These are phyloP conservation scores for Girardia tigrina DNA, from an alignment of 2,888 invertebrate species.

Conservation along the genomic window DNA sequence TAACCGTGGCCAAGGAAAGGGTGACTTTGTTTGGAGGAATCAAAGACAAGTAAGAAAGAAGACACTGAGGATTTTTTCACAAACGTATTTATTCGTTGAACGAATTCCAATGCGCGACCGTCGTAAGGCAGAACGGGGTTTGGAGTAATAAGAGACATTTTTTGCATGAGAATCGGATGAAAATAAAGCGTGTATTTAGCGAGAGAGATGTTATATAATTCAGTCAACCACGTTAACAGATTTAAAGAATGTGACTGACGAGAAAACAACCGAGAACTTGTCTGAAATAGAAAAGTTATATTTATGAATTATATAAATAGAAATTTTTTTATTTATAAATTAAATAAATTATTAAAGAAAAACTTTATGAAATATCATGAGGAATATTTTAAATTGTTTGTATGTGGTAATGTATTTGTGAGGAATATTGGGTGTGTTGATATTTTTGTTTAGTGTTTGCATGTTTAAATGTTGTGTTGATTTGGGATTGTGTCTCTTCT, in stretches of 20 bases:
- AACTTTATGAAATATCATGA: too few species aligned
- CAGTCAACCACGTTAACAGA: background rate
- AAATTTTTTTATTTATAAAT: too few species aligned
- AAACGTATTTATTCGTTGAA: background rate
- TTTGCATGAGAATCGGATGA: background rate
- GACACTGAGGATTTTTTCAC: background rate
- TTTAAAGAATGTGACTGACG: background rate
- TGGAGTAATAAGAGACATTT: background rate
- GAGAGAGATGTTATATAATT: background rate
- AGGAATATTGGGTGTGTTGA: too few species aligned
- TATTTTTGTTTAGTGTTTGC: too few species aligned
- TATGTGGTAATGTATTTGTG: too few species aligned
- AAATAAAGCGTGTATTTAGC: conserved; percentile 13
- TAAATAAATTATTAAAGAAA: too few species aligned
- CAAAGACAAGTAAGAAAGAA: background rate
- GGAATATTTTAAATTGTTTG: too few species aligned
- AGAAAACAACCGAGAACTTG: background rate
- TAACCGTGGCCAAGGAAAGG: background rate
- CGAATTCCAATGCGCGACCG: background rate
- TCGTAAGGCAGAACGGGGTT: background rate
- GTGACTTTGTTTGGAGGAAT: conserved; percentile 1
- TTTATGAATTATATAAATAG: too few species aligned
- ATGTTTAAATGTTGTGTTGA: too few species aligned
- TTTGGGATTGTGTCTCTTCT: too few species aligned
- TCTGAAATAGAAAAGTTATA: background rate